Conservation (phyloP, 2,797 vertebrate species). For the Bradypodion ventrale region DNA sequence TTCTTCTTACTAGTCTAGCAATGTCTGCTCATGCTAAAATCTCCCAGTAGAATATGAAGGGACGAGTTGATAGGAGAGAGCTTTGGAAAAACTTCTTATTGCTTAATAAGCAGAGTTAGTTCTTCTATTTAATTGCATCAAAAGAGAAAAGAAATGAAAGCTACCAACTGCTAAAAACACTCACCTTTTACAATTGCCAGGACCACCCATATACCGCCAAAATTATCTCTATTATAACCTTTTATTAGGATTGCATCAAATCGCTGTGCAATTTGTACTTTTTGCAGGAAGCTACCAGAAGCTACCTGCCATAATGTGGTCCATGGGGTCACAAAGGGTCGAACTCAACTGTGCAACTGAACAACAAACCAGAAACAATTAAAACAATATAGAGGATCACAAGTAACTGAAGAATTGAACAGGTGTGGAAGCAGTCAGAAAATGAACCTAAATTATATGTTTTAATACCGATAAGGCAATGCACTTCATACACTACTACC, state of each 20-base stretch:
- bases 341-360: too few relatives aligned
- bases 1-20: background rate
- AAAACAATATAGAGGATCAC: conserved; percentile 65
- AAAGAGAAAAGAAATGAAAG: conserved; percentile 24
- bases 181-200: too few relatives aligned
- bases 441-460: conserved; percentile 1
- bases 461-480: conserved; percentile 66
- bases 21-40: conserved; percentile 6
- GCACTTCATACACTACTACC: conserved; percentile 49
- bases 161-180: too few relatives aligned
- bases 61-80: conserved; percentile 1
- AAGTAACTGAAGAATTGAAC: conserved; percentile 56
- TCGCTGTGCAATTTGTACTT: conserved; percentile 51
- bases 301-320: too few relatives aligned
- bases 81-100: conserved; percentile 5
- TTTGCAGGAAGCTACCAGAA: conserved; percentile 54
- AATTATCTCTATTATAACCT: conserved; percentile 34
- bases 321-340: too few relatives aligned
- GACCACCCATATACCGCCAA: background rate
- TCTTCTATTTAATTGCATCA: conserved; percentile 9
- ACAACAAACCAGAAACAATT: too few relatives aligned
- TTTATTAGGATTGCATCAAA: conserved; percentile 44
- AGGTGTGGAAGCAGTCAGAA: too few relatives aligned
- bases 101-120: conserved; percentile 26
- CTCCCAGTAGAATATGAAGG: conserved; percentile 12